Evolutionary conservation across 2,888 invertebrate species (phyloP).

Genomic region (Chalcis sispes): DNA sequence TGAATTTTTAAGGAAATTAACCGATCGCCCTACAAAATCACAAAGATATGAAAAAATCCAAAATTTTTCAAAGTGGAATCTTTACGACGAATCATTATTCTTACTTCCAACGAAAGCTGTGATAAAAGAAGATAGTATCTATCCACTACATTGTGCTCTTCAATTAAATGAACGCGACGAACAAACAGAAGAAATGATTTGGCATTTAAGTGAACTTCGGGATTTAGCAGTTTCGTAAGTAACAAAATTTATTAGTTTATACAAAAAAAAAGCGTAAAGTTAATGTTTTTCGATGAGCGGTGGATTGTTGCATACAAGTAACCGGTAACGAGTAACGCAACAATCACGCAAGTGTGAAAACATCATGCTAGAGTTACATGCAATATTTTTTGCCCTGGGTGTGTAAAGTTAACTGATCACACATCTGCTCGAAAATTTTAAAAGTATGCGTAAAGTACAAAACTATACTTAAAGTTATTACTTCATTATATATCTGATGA

Average conservation of each 20-base stretch:
- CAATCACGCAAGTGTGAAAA: too few relatives aligned
- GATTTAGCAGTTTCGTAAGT: conserved; percentile 76
- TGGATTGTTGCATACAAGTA: too few relatives aligned
- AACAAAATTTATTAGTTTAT: conserved; percentile 4
- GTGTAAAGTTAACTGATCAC: too few relatives aligned
- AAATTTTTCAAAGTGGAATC: conserved; percentile 71
- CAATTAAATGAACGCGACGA: conserved; percentile 74
- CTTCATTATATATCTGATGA: neutral
- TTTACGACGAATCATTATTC: conserved; percentile 69
- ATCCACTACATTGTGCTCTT: conserved; percentile 77
- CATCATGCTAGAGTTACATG: too few relatives aligned
- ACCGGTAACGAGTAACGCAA: too few relatives aligned
- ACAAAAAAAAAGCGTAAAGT: too few relatives aligned
- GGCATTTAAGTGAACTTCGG: conserved; percentile 77
- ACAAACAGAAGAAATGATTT: conserved; percentile 69
- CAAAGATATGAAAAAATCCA: conserved; percentile 71
- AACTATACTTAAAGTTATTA: neutral
- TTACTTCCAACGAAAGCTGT: conserved; percentile 70
- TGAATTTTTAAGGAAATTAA: conserved; percentile 74
- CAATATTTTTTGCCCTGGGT: too few relatives aligned
- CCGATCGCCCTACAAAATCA: conserved; percentile 75
- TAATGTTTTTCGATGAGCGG: too few relatives aligned
- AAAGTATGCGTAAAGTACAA: too few relatives aligned
- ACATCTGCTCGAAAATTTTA: too few relatives aligned
- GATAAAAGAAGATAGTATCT: conserved; percentile 65